Evolutionary conservation across 2,113 vertebrate species (phyloP).

Genomic region (Paedocypris sp.): DNA sequence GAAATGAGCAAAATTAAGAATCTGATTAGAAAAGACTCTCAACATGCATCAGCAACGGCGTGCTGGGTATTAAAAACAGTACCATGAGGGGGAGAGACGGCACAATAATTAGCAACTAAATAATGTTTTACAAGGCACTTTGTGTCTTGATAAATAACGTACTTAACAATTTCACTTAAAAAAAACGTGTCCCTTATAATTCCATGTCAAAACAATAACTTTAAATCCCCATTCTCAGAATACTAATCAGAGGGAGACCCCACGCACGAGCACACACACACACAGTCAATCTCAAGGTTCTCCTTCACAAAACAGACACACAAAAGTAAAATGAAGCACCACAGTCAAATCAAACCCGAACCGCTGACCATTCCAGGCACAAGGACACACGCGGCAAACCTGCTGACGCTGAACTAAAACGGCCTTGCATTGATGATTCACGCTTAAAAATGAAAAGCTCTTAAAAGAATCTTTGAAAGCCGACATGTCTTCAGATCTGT

Average conservation of each 20-base stretch:
- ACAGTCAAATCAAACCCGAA: not conserved
- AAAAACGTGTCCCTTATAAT: too few species aligned
- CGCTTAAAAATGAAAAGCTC: not conserved
- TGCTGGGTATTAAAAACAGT: not conserved
- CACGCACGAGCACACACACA: slow-evolving; percentile 32
- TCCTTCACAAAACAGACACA: slow-evolving; percentile 10
- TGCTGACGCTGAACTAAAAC: not conserved
- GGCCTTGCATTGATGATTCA: not conserved
- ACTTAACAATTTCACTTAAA: too few species aligned
- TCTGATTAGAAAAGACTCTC: not conserved
- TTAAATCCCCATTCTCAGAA: not conserved
- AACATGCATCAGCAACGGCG: not conserved
- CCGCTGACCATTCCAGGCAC: not conserved
- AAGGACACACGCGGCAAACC: not conserved
- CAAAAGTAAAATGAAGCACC: slow-evolving; percentile 3
- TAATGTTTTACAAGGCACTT: too few species aligned
- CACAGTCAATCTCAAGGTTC: slow-evolving; percentile 20
- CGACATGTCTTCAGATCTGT: too few species aligned
- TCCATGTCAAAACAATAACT: not conserved
- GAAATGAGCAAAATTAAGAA: not conserved
- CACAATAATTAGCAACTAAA: too few species aligned
- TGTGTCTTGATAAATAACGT: too few species aligned
- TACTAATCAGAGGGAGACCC: slow-evolving; percentile 29
- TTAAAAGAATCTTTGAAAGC: not conserved
- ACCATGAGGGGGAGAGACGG: too few species aligned